Evolutionary conservation across 2,888 invertebrate genomes (phyloP).

Genomic region (Habroteleia sp.): DNA sequence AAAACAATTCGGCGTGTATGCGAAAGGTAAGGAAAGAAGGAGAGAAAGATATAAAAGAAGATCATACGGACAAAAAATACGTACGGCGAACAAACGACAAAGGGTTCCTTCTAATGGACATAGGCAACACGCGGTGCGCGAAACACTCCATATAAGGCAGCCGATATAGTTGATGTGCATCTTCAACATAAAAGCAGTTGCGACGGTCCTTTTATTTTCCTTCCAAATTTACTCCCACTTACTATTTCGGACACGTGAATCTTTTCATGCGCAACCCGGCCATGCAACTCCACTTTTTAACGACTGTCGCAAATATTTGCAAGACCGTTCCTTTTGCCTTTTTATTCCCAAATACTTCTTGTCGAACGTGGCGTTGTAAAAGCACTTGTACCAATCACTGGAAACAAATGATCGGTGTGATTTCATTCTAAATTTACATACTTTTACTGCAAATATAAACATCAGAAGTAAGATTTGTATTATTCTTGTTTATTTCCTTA

Average conservation of each 20-base stretch:
- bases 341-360: not conserved
- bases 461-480: not conserved
- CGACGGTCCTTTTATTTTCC: constrained; percentile 58
- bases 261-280: constrained; percentile 17
- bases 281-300: constrained; percentile 29
- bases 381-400: not conserved
- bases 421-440: not conserved
- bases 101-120: constrained; percentile 76
- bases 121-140: constrained; percentile 69
- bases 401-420: not conserved
- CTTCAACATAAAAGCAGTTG: constrained; percentile 52
- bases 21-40: constrained; percentile 31
- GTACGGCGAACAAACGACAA: constrained; percentile 70
- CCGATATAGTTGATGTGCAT: constrained; percentile 67
- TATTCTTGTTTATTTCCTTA: no score
- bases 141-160: constrained; percentile 76
- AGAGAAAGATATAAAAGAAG: constrained; percentile 58
- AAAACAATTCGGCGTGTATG: constrained; percentile 64
- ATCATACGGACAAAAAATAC: constrained; percentile 69
- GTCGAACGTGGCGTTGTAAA: not conserved
- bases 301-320: constrained; percentile 38
- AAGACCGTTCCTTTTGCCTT: constrained; percentile 2
- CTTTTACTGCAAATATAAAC: no score
- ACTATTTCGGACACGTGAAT: constrained; percentile 54
- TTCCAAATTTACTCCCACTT: constrained; percentile 56